Percentiles rank a stretch among this genome's conserved stretches.
These are phyloP conservation scores for Melanerpes aurifrons DNA, from an alignment of 2,113 vertebrate genomes.

Conservation along the genomic window DNA sequence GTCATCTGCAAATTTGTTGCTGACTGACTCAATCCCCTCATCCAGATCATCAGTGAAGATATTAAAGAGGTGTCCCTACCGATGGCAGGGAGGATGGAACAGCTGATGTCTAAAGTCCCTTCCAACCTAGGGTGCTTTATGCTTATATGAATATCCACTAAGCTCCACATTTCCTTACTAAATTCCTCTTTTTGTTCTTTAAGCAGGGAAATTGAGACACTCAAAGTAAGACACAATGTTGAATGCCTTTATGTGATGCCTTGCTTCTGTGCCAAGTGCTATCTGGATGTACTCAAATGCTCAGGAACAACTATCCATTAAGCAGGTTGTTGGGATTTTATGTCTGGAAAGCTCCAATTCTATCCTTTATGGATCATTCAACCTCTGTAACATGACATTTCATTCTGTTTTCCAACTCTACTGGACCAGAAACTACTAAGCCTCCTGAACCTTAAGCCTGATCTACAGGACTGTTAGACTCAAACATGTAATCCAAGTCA, in stretches of 20 bases:
- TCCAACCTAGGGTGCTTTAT: too few relatives aligned
- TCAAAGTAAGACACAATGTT: not conserved
- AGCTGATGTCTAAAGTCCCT: too few relatives aligned
- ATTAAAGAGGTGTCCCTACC: too few relatives aligned
- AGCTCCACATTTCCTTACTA: not conserved
- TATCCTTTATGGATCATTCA: not conserved
- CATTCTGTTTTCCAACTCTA: not conserved
- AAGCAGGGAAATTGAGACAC: not conserved
- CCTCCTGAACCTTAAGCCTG: not conserved
- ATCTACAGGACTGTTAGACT: constrained; percentile 20
- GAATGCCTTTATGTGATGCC: not conserved
- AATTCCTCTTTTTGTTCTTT: not conserved
- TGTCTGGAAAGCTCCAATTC: not conserved
- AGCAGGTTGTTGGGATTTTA: not conserved
- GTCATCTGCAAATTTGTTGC: too few relatives aligned
- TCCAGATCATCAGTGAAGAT: too few relatives aligned
- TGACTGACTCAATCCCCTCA: too few relatives aligned
- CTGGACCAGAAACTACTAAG: not conserved
- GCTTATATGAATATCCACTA: not conserved
- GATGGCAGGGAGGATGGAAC: too few relatives aligned
- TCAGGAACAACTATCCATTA: not conserved
- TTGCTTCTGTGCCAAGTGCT: not conserved
- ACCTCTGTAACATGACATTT: not conserved
- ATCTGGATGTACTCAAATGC: not conserved
- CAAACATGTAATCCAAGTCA: not conserved